Evolutionary conservation across 2,113 vertebrate genomes (phyloP), one percentile per base, ranked within the genome.

Genomic region (Actinemys pallida): DNA sequence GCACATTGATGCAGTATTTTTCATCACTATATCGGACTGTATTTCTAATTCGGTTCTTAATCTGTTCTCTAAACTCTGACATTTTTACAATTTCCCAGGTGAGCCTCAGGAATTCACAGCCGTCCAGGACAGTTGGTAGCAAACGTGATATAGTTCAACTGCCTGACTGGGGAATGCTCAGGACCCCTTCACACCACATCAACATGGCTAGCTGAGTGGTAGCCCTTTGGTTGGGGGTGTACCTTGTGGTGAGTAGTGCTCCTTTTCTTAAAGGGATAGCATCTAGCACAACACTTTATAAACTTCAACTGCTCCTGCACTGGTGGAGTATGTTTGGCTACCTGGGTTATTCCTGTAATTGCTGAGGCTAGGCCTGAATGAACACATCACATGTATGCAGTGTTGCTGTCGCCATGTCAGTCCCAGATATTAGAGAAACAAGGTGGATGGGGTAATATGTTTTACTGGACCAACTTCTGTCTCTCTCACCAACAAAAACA

Each of bases 121-220:
- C 29, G 0, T 47, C 14, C 82, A 39, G 25, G 78, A 12, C 27
- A 47, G 1, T 0, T 1, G 12, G 22, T 87, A 84, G 53, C 35
- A 80, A 10, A 6, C 20, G 3, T 4, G 17, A 24, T 2, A 0
- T 42, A 62, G 31, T 25, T 59, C 10, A 3, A 16, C 29, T 10
- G 5, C 42, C 27, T 19, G 8, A 49, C 20, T 13, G 20, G 10
- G 19, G 59, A 50, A 57, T 42, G 14, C 10, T 35, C 62, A 69
- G 62, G 14, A 4, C 62, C 16, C 62, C 35, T 31, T 69, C 62
- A 8, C 50, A 45, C 65, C 5, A 0, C 62, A 1, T 39, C 59
- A 14, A 25, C 76, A 76, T 50, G 7, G 45, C 62, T 27, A 39
- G 14, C 53, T 86, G 45, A 0, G 0, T 0, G 1, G 12, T 4